phyloP scores from a whole-genome alignment of 2,888 invertebrate species.

The Ennomos quercinarius region DNA sequence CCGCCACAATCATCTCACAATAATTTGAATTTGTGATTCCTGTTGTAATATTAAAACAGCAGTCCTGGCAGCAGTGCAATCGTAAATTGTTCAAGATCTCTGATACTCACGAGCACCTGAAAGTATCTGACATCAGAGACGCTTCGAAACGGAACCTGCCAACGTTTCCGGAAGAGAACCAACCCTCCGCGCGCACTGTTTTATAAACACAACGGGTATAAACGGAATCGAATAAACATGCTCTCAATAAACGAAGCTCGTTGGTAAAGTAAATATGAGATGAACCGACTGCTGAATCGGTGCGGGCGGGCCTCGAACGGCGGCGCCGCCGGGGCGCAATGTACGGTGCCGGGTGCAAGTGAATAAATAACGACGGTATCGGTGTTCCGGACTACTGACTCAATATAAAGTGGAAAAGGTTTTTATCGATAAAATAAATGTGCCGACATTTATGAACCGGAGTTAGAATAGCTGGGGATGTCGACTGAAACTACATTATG shows the following conservation, averaged over 20 bases:
- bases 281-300: background rate
- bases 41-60: no score
- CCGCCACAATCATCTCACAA: no score
- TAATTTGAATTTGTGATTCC: no score
- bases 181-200: background rate
- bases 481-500: background rate
- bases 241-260: slow-evolving; percentile 4
- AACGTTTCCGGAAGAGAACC: slow-evolving; percentile 8
- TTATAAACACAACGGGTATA: slow-evolving; percentile 11
- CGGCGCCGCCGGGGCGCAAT: background rate
- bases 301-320: background rate
- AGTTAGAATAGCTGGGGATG: slow-evolving; percentile 1
- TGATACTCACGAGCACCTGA: background rate
- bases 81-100: background rate
- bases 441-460: slow-evolving; percentile 1
- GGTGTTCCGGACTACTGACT: slow-evolving; percentile 20
- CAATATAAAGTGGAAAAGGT: slow-evolving; percentile 16
- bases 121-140: slow-evolving; percentile 2
- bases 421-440: slow-evolving; percentile 19
- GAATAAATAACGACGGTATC: slow-evolving; percentile 19
- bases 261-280: background rate
- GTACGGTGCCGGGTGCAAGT: background rate
- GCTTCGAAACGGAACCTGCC: slow-evolving; percentile 1
- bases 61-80: no score
- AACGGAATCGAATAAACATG: slow-evolving; percentile 20